Evolutionary conservation across 2,113 vertebrate species (phyloP).

Genomic region (Pedionomus torquatus): DNA sequence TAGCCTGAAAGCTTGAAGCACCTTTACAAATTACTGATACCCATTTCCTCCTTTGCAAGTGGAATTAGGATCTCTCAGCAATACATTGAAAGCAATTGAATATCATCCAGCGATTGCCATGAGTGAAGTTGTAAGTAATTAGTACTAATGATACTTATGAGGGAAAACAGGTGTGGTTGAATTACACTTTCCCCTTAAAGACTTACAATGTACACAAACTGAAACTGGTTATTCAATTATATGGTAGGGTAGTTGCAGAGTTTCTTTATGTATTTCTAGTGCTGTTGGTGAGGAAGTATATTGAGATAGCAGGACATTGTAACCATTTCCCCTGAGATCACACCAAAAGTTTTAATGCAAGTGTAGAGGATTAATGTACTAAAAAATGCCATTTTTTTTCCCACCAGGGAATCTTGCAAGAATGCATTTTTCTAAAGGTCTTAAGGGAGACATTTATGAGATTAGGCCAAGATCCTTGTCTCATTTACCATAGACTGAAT

Average conservation of each 20-base stretch:
- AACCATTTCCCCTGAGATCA: neutral
- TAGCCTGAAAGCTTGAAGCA: neutral
- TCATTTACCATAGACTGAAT: neutral
- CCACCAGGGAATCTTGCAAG: neutral
- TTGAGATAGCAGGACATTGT: neutral
- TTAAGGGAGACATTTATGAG: neutral
- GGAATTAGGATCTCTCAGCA: conserved; percentile 14
- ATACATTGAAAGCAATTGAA: conserved; percentile 62
- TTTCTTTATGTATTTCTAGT: neutral
- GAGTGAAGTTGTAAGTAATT: conserved; percentile 72
- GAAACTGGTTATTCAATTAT: neutral
- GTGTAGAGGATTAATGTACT: neutral
- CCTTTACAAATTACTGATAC: neutral
- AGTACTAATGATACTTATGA: conserved; percentile 66
- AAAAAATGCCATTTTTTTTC: neutral
- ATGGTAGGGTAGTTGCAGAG: neutral
- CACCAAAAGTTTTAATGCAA: neutral
- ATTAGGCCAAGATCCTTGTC: neutral
- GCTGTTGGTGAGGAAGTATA: neutral
- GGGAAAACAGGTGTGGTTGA: conserved; percentile 58
- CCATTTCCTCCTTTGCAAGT: neutral
- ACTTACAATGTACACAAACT: neutral
- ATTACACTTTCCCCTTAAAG: neutral
- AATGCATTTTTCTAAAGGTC: neutral
- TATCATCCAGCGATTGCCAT: conserved; percentile 61